Evolutionary conservation across 2,888 invertebrate species (phyloP).

Genomic region (Lycophotia porphyrea): DNA sequence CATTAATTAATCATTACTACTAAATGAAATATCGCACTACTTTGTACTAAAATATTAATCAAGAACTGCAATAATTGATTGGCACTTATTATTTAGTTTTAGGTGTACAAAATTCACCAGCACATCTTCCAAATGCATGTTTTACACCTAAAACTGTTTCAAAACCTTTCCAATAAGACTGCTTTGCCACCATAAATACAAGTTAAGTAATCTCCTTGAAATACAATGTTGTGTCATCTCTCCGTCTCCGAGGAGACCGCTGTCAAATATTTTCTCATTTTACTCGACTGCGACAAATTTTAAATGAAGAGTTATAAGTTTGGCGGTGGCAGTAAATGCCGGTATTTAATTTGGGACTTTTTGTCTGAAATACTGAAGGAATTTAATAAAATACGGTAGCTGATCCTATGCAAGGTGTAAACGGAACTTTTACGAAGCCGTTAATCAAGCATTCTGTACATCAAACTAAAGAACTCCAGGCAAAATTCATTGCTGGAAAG

Average conservation of each 20-base stretch:
- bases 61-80: not conserved
- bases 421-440: not conserved
- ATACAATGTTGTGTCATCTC: constrained; percentile 28
- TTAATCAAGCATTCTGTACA: not conserved
- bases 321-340: constrained; percentile 4
- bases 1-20: not conserved
- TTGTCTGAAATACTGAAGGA: not conserved
- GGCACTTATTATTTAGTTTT: not conserved
- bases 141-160: not conserved
- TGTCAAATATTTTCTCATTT: constrained; percentile 57
- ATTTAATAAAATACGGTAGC: not conserved
- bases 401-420: too few species aligned
- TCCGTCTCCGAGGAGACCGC: constrained; percentile 20
- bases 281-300: constrained; percentile 20
- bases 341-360: constrained; percentile 18
- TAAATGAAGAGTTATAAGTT: constrained; percentile 40
- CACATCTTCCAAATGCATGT: not conserved
- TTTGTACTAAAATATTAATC: not conserved
- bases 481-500: not conserved
- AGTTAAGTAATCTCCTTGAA: constrained; percentile 40
- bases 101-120: not conserved
- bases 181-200: constrained; percentile 18
- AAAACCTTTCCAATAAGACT: not conserved
- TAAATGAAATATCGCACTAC: not conserved
- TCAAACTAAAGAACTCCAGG: not conserved